Evolutionary conservation across 2,797 vertebrate species (phyloP).

Genomic region (Benthosema pterotum): DNA sequence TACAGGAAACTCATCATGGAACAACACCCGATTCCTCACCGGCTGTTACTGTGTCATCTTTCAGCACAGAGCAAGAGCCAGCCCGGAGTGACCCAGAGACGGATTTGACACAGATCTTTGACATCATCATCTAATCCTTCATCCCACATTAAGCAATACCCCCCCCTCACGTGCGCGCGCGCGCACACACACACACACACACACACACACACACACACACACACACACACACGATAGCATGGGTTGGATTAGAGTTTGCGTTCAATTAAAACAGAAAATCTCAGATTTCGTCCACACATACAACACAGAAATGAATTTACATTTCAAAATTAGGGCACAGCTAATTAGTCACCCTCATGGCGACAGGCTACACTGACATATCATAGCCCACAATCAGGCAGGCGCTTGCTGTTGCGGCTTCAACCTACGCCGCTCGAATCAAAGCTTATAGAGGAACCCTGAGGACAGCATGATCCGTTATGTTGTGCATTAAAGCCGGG

Average conservation of each 20-base stretch:
- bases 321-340: slow-evolving; percentile 57
- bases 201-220: not conserved
- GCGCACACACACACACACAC: not conserved
- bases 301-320: slow-evolving; percentile 51
- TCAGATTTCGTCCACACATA: slow-evolving; percentile 29
- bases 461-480: slow-evolving; percentile 54
- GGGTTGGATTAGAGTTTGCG: too few species aligned
- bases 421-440: slow-evolving; percentile 50
- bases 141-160: slow-evolving; percentile 7
- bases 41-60: slow-evolving; percentile 60
- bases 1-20: slow-evolving; percentile 53
- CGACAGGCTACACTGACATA: slow-evolving; percentile 20
- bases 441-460: slow-evolving; percentile 51
- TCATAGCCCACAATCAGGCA: slow-evolving; percentile 54
- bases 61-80: slow-evolving; percentile 64
- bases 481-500: not conserved
- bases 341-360: slow-evolving; percentile 63
- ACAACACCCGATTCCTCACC: slow-evolving; percentile 44
- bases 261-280: slow-evolving; percentile 67
- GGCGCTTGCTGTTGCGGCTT: slow-evolving; percentile 45
- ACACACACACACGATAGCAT: too few species aligned
- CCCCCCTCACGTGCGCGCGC: slow-evolving; percentile 31
- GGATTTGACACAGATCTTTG: slow-evolving; percentile 77
- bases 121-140: slow-evolving; percentile 75
- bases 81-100: slow-evolving; percentile 65